Base-by-base conservation (phyloP, 2,888 invertebrate genomes). In the Drepanosiphum platanoidis region DNA sequence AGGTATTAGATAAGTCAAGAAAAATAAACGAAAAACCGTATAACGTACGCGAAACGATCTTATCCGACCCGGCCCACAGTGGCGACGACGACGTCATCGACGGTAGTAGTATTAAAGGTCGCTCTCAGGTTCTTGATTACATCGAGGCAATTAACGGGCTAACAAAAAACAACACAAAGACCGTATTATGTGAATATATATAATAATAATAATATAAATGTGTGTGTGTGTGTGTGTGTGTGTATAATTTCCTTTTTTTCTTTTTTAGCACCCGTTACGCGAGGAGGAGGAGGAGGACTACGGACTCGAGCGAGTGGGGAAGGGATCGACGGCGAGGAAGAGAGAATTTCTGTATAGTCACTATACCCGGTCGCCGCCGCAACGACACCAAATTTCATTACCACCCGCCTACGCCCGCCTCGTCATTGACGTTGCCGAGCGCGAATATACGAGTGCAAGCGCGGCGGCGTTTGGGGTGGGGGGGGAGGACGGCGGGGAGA, bases 201-300 rank as follows among this genome's bases (percentile, higher is more conserved):
- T 61, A 30, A n/a, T n/a, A n/a, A n/a, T n/a, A n/a, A n/a, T n/a
- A n/a, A 22, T 61, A 8, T 27, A 13, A 36, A 1, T 81, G 30
- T 68, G 8, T 68, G 32, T 70, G 68, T 46, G 39, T 36, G 27
- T n/a, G 27, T 61, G 27, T 61, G 13, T 22, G 52, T 18, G 52
- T 52, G 27, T 18, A 64, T 71, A 39, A 78, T 74, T 92, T 93
- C 93, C 93, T 94, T 94, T 94, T 96, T 96, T 94, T 79, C n/a
- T 77, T 42, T 58, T 86, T 77, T 78, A 78, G n/a, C 42, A 3
- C 70, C 36, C 58, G 70, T 58, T 52, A 34, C 22, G 11, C 22
- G 7, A n/a, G n/a, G n/a, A n/a, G n/a, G 52, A 52, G 18, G 22
- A 71, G 68, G 22, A 70, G 36, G 46, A n/a, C 3, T 27, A 27